A percentile compares a stretch with the other conserved stretches of the same genome.
Conservation (phyloP, 2,888 invertebrate genomes). For the Leistus spinibarbis region DNA sequence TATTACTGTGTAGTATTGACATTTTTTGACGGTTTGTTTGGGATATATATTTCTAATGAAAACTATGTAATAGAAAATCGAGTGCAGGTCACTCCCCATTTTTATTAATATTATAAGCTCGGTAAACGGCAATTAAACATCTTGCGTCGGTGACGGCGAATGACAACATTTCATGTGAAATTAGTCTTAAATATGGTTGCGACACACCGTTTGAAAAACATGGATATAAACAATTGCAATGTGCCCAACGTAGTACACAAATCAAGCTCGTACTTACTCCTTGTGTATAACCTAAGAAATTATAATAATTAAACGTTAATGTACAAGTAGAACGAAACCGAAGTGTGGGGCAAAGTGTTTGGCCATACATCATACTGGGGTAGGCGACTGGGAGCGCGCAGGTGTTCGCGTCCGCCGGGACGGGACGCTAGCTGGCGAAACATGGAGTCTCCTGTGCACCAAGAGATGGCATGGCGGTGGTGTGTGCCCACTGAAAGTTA, state of each 20-base stretch:
- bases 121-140: too few species aligned
- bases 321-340: constrained; percentile 4
- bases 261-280: not conserved
- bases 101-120: too few species aligned
- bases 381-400: constrained; percentile 15
- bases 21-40: too few species aligned
- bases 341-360: not conserved
- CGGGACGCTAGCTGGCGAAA: not conserved
- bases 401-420: constrained; percentile 15
- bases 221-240: not conserved
- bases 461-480: not conserved
- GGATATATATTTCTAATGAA: too few species aligned
- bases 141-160: too few species aligned
- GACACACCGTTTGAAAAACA: not conserved
- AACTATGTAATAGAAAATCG: too few species aligned
- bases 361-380: not conserved
- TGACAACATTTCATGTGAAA: too few species aligned
- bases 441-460: not conserved
- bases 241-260: not conserved
- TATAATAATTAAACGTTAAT: constrained; percentile 39
- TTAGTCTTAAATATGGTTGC: too few species aligned
- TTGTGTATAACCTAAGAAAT: constrained; percentile 5
- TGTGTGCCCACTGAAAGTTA: not conserved
- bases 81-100: too few species aligned
- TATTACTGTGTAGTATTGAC: too few species aligned